A percentile compares a stretch with the other conserved stretches of the same genome.
phyloP scores from a whole-genome alignment of 2,113 vertebrate genomes.

The Oreochromis tanganicae region DNA sequence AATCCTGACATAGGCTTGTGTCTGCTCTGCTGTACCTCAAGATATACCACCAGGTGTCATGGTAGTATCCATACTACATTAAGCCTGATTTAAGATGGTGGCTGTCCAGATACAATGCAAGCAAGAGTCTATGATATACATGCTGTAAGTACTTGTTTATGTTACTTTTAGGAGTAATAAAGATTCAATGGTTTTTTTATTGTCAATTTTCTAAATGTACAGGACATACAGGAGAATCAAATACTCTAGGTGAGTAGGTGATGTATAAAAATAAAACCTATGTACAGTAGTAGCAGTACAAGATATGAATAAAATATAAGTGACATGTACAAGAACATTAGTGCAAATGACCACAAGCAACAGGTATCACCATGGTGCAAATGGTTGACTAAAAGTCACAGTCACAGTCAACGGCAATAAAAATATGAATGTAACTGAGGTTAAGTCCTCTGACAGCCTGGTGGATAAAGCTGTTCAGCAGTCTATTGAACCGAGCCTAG shows the following conservation, averaged over 20 bases:
- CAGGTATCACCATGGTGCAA: not conserved
- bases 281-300: not conserved
- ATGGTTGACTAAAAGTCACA: not conserved
- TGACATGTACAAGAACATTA: not conserved
- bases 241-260: not conserved
- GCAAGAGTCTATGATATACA: not conserved
- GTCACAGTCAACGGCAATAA: not conserved
- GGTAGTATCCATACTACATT: not conserved
- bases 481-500: not conserved
- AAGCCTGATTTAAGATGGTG: not conserved
- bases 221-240: not conserved
- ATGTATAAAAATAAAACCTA: not conserved
- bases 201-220: not conserved
- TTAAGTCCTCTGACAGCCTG: not conserved
- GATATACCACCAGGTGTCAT: not conserved
- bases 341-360: not conserved
- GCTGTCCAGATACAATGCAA: not conserved
- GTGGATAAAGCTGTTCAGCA: not conserved
- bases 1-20: not conserved
- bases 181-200: not conserved
- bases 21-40: not conserved
- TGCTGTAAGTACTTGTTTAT: not conserved
- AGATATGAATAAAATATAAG: not conserved
- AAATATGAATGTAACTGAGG: not conserved
- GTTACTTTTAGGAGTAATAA: not conserved